These are phyloP conservation scores for Mesochorus sp. DNA, from an alignment of 2,888 invertebrate genomes.

Conservation along the genomic window DNA sequence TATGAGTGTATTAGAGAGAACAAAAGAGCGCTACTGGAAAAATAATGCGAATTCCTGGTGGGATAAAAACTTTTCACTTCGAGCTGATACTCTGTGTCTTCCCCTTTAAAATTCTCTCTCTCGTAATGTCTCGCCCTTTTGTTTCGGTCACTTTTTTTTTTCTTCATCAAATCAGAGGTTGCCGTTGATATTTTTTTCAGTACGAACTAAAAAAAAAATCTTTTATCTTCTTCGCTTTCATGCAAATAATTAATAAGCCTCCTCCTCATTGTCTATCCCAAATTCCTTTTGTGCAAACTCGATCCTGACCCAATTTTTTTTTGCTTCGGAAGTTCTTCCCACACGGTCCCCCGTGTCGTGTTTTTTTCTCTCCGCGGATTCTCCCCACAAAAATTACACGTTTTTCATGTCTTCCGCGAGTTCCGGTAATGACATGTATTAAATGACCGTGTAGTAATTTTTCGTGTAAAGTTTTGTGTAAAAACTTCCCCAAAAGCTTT, in stretches of 20 bases:
- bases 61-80: constrained; percentile 38
- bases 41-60: constrained; percentile 20
- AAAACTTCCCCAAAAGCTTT: no score
- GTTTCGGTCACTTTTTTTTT: neutral
- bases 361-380: neutral
- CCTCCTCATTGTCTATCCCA: neutral
- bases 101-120: neutral
- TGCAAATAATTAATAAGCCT: constrained; percentile 25
- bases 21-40: neutral
- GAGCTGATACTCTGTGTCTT: neutral
- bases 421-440: neutral
- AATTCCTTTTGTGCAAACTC: constrained; percentile 6
- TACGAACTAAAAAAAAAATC: constrained; percentile 3
- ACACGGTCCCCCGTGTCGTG: neutral
- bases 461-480: no score
- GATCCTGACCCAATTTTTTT: neutral
- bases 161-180: constrained; percentile 19
- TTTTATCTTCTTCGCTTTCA: neutral
- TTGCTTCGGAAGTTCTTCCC: neutral
- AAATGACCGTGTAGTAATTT: no score
- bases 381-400: neutral
- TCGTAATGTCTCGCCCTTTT: constrained; percentile 2
- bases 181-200: no score
- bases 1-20: neutral
- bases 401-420: neutral